A percentile compares a stretch with the other conserved stretches of the same genome.
Conservation (phyloP, 2,888 invertebrate species). For the Tinea pellionella region DNA sequence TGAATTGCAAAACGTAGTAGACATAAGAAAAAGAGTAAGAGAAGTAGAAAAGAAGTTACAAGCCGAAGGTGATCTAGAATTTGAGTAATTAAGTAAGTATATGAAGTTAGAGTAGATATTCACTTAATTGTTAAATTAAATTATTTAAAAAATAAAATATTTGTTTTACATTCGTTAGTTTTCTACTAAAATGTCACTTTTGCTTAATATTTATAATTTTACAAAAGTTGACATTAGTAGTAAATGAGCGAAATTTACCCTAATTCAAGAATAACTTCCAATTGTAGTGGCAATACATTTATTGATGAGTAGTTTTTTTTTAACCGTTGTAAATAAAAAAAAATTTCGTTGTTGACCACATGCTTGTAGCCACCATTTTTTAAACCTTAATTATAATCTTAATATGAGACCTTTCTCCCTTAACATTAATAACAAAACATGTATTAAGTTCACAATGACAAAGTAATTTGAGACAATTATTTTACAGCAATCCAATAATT, state of each 20-base stretch:
- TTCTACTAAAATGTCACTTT: no score
- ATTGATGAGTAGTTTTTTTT: no score
- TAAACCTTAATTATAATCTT: background rate
- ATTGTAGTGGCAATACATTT: no score
- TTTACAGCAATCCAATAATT: background rate
- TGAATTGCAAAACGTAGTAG: constrained; percentile 64
- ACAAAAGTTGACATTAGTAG: no score
- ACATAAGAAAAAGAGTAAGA: constrained; percentile 42
- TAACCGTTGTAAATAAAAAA: no score
- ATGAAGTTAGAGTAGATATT: background rate
- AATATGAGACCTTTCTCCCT: constrained; percentile 5
- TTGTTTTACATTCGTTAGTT: background rate
- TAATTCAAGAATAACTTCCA: no score
- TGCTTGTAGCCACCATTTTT: background rate
- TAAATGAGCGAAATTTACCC: no score
- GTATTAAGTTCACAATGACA: background rate
- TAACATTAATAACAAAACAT: background rate
- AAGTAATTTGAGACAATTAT: background rate
- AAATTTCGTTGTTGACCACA: no score
- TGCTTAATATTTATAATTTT: no score
- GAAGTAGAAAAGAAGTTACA: constrained; percentile 38
- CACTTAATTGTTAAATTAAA: background rate
- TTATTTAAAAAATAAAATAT: background rate
- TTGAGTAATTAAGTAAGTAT: background rate
- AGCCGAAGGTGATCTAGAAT: constrained; percentile 4